A percentile compares a stretch with the other conserved stretches of the same genome.
These are phyloP conservation scores for Alca torda DNA, from an alignment of 2,797 vertebrate species.

Conservation along the genomic window DNA sequence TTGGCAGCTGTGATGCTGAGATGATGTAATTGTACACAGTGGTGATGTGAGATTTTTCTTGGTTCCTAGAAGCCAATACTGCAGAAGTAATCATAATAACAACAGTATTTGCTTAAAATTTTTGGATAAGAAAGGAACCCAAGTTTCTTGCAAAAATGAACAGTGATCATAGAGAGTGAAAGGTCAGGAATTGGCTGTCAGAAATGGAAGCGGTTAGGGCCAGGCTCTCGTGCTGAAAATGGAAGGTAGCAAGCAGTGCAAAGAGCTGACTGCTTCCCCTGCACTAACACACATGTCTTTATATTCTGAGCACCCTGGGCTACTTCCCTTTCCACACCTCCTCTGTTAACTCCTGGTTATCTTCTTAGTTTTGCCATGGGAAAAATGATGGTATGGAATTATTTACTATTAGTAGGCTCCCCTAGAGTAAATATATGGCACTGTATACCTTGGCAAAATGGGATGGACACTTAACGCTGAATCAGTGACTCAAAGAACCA, in stretches of 20 bases:
- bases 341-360: constrained; percentile 39
- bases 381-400: constrained; percentile 35
- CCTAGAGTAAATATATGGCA: constrained; percentile 2
- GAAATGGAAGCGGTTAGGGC: background rate
- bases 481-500: constrained; percentile 15
- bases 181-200: constrained; percentile 48
- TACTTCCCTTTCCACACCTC: background rate
- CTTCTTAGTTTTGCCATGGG: constrained; percentile 25
- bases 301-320: background rate
- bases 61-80: constrained; percentile 60
- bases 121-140: constrained; percentile 6
- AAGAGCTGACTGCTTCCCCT: background rate
- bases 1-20: constrained; percentile 48
- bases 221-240: background rate
- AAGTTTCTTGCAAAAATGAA: background rate
- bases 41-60: constrained; percentile 56
- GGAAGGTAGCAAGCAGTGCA: background rate
- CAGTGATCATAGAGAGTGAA: background rate
- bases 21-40: constrained; percentile 58
- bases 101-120: constrained; percentile 22
- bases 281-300: background rate
- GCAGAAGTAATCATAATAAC: constrained; percentile 24
- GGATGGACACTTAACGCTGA: background rate
- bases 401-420: constrained; percentile 9
- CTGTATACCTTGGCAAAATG: constrained; percentile 44